phyloP scores from a whole-genome alignment of 2,888 invertebrate genomes.

The Mesoligia furuncula region DNA sequence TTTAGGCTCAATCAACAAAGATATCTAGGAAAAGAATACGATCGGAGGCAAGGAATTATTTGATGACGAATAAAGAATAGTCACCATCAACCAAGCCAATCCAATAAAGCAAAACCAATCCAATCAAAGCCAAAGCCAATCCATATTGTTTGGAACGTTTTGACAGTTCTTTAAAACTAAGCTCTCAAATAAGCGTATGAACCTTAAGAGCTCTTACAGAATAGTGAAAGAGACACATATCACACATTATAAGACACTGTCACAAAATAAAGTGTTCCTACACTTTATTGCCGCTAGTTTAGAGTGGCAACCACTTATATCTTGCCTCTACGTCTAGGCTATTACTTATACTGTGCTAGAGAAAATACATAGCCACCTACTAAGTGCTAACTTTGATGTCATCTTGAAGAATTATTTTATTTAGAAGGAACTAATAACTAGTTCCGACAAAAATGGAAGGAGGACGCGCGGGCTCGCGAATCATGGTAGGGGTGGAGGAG shows the following conservation, averaged over 20 bases:
- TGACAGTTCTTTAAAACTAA: background rate
- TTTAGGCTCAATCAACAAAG: background rate
- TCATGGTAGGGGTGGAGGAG: too few species aligned
- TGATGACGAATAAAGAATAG: background rate
- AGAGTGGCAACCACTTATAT: conserved; percentile 54
- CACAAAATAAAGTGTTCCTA: conserved; percentile 52
- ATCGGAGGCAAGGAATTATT: background rate
- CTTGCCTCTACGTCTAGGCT: conserved; percentile 23
- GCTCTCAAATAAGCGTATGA: conserved; percentile 10
- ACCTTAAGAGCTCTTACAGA: conserved; percentile 10
- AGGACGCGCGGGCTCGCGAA: too few species aligned
- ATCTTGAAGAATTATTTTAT: background rate
- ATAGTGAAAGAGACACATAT: conserved; percentile 32
- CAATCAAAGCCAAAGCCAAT: background rate
- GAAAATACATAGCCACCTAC: conserved; percentile 25
- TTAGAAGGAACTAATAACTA: background rate
- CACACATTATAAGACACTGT: conserved; percentile 36
- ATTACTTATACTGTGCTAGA: conserved; percentile 37
- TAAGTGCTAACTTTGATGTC: conserved; percentile 25
- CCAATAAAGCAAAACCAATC: too few species aligned
- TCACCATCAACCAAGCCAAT: background rate
- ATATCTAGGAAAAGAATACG: background rate
- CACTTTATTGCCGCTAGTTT: conserved; percentile 50
- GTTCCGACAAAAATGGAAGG: too few species aligned
- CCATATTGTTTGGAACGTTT: background rate